Conservation (phyloP, 2,113 vertebrate species). For the Podarcis cretensis region DNA sequence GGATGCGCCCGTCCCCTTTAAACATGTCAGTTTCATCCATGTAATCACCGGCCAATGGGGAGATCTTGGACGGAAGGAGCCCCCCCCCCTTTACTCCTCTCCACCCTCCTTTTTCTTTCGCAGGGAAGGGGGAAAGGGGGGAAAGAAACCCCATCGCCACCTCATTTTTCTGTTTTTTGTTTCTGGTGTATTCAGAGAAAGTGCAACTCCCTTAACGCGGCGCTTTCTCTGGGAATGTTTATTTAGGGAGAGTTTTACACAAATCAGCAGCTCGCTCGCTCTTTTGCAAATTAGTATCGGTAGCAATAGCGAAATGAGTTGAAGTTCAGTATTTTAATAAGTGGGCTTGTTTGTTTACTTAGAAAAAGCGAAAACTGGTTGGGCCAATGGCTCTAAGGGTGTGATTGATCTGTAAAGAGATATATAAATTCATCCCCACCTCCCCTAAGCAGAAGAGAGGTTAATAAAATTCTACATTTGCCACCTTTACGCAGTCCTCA, state of each 20-base stretch:
- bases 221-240: neutral
- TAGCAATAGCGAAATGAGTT: neutral
- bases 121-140: neutral
- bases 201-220: slow-evolving; percentile 6
- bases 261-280: neutral
- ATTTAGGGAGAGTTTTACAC: neutral
- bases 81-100: slow-evolving; percentile 60
- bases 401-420: too few relatives aligned
- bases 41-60: slow-evolving; percentile 70
- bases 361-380: neutral
- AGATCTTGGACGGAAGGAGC: slow-evolving; percentile 61
- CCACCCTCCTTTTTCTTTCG: neutral
- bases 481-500: neutral
- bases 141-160: slow-evolving; percentile 29
- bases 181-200: slow-evolving; percentile 42
- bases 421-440: too few relatives aligned
- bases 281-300: neutral
- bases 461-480: neutral
- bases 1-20: slow-evolving; percentile 70
- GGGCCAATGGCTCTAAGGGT: neutral
- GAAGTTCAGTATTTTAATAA: neutral
- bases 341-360: neutral
- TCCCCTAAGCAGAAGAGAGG: neutral
- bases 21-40: slow-evolving; percentile 67
- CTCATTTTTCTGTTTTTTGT: slow-evolving; percentile 47